These are phyloP conservation scores for Carlito syrichta DNA, from an alignment of 2,113 vertebrate genomes.

Conservation along the genomic window DNA sequence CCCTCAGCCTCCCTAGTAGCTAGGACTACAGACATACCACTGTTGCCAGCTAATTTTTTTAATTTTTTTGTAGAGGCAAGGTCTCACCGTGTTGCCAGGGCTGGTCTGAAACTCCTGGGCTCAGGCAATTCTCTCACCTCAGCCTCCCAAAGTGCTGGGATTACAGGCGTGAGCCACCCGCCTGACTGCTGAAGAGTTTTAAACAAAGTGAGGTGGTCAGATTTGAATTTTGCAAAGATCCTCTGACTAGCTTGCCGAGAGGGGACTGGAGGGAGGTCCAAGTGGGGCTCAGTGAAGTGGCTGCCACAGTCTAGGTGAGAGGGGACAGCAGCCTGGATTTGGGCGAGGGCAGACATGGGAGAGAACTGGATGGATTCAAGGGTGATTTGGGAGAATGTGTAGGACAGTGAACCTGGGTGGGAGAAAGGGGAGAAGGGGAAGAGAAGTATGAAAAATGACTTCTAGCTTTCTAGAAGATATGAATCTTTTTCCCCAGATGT, in stretches of 20 bases:
- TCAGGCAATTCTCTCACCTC: no score
- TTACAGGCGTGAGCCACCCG: no score
- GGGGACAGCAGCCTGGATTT: neutral
- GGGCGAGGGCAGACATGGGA: neutral
- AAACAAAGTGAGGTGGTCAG: neutral
- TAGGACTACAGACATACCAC: no score
- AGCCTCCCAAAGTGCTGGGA: no score
- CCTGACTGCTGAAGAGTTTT: neutral
- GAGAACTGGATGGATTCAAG: neutral
- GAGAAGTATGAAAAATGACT: neutral
- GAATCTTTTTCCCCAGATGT: neutral
- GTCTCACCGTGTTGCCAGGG: no score
- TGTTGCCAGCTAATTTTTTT: no score
- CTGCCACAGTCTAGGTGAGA: neutral
- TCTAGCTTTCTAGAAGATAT: neutral
- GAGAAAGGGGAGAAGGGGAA: neutral
- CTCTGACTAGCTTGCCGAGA: neutral
- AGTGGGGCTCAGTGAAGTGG: neutral
- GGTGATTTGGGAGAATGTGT: neutral
- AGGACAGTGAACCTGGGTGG: no score
- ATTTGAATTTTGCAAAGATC: neutral
- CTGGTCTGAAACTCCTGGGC: no score
- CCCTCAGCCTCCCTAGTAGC: no score
- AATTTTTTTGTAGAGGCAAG: no score
- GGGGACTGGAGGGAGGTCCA: neutral